These are phyloP conservation scores for Onychomys leucogaster DNA, from an alignment of 2,797 vertebrate genomes.

Conservation along the genomic window DNA sequence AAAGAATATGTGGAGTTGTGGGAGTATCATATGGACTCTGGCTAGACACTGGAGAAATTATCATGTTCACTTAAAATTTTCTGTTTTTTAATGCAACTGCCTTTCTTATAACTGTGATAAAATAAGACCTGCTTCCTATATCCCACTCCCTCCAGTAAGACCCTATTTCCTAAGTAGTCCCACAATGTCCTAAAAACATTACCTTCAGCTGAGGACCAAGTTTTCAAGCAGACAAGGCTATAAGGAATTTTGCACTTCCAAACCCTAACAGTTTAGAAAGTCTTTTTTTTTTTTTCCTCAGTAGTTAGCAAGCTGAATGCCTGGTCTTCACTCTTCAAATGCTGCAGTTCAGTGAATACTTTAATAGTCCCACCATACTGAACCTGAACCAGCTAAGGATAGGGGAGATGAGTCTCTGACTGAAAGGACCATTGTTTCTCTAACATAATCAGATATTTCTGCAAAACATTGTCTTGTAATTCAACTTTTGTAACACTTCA, in stretches of 20 bases:
- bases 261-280: not conserved
- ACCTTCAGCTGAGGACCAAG: not conserved
- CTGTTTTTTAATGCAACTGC: not conserved
- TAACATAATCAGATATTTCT: slow-evolving; percentile 29
- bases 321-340: not conserved
- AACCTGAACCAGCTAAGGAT: not conserved
- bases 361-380: not conserved
- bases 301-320: slow-evolving; percentile 11
- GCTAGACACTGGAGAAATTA: not conserved
- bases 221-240: not conserved
- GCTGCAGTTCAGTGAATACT: not conserved
- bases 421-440: not conserved
- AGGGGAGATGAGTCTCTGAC: not conserved
- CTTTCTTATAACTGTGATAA: not conserved
- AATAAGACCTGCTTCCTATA: not conserved
- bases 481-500: slow-evolving; percentile 49
- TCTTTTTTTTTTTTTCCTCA: slow-evolving; percentile 57
- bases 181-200: not conserved
- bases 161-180: not conserved
- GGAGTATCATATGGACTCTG: not conserved
- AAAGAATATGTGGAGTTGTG: too few relatives aligned
- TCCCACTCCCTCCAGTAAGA: not conserved
- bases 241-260: not conserved
- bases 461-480: slow-evolving; percentile 15
- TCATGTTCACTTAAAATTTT: not conserved